Percentiles rank a stretch among this genome's conserved stretches.
Conservation (phyloP, 2,888 invertebrate species). For the Nomada goodeniana region DNA sequence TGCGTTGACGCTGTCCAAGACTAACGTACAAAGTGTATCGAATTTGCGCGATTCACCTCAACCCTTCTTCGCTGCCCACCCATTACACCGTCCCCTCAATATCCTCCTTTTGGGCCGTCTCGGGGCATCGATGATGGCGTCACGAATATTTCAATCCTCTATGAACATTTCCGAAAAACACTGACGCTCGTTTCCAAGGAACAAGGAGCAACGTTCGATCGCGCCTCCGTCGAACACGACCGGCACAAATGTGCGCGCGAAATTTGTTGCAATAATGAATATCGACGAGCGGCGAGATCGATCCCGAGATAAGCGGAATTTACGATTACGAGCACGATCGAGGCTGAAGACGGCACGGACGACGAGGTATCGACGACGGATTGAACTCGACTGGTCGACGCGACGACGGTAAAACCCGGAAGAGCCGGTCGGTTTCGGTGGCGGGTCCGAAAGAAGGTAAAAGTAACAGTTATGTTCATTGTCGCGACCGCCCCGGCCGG, state of each 20-base stretch:
- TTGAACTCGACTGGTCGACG: conserved; percentile 62
- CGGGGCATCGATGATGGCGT: background rate
- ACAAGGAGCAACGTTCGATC: background rate
- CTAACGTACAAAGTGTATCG: conserved; percentile 56
- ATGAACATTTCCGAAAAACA: background rate
- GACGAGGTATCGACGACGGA: conserved; percentile 68
- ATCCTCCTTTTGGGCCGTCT: background rate
- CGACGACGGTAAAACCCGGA: conserved; percentile 52
- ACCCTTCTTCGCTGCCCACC: background rate
- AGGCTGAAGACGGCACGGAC: conserved; percentile 21
- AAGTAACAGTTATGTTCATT: conserved; percentile 80
- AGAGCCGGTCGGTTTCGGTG: conserved; percentile 48
- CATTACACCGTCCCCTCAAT: conserved; percentile 1
- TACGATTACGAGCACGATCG: conserved; percentile 30
- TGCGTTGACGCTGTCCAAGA: conserved; percentile 66
- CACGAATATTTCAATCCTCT: too few species aligned
- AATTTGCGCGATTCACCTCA: conserved; percentile 40
- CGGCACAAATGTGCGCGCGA: conserved; percentile 8
- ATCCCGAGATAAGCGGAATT: conserved; percentile 44
- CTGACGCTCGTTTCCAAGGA: background rate
- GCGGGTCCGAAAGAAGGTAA: conserved; percentile 63
- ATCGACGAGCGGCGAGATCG: conserved; percentile 28
- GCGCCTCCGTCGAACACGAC: background rate
- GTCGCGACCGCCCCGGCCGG: conserved; percentile 68
- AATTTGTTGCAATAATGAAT: conserved; percentile 54